These are phyloP conservation scores for Picus viridis DNA, from an alignment of 2,797 vertebrate species.

Conservation along the genomic window DNA sequence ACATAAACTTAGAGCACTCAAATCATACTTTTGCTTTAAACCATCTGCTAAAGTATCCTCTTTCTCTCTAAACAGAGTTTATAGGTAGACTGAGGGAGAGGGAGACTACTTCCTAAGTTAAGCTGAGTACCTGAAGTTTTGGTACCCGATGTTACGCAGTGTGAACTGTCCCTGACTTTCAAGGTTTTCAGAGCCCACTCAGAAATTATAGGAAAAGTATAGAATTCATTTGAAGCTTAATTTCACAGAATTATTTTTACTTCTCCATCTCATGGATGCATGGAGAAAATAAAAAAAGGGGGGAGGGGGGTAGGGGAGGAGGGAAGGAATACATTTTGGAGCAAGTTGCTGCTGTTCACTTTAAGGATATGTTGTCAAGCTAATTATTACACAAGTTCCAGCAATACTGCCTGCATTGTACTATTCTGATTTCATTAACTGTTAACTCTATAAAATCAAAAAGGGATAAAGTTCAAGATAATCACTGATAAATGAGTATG, in stretches of 20 bases:
- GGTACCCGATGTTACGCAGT: neutral
- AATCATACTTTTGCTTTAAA: neutral
- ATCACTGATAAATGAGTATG: slow-evolving; percentile 59
- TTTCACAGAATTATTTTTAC: neutral
- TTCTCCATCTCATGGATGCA: neutral
- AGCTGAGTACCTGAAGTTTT: neutral
- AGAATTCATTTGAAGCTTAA: neutral
- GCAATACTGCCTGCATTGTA: neutral
- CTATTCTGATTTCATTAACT: slow-evolving; percentile 66
- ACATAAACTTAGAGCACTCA: neutral
- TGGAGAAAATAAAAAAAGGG: neutral
- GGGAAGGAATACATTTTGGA: neutral
- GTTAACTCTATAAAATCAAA: slow-evolving; percentile 71
- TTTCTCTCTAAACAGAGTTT: neutral
- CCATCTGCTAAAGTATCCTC: neutral
- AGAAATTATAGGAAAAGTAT: neutral
- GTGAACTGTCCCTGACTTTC: neutral
- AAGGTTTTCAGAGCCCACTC: neutral
- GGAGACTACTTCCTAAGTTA: neutral
- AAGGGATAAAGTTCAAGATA: slow-evolving; percentile 75
- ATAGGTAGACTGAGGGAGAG: neutral
- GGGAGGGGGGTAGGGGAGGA: too few relatives aligned
- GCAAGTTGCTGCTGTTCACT: slow-evolving; percentile 15
- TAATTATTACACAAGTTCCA: slow-evolving; percentile 43
- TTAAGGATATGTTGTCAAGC: slow-evolving; percentile 48